Evolutionary conservation across 2,113 vertebrate species (phyloP), one percentile per base, ranked within the genome.

Genomic region (Geococcyx californianus): DNA sequence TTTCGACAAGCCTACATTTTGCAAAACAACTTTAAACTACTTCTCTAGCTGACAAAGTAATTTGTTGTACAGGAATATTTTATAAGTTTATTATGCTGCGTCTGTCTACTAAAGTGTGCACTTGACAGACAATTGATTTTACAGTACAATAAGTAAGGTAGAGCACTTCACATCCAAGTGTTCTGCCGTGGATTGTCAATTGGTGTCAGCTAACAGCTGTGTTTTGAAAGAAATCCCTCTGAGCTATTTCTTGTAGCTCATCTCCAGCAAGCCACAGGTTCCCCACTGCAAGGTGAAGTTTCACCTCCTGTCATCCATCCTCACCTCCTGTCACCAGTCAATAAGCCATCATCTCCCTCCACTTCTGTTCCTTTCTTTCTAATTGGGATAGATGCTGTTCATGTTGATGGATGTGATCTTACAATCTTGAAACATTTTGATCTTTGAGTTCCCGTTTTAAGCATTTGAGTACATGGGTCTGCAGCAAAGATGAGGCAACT

Each of bases 171-270:
- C 4, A 81, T 42, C 49, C 38, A 72, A 88, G 59, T 52, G 64
- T 44, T 95, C 90, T 80, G n/a, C 87, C 64, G 83, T 74, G 56
- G 59, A 70, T 63, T 95, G 64, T 86, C 92, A 91, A 74, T 56
- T 42, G 83, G 52, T 80, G 87, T 77, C 94, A 96, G 68, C 63
- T 75, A 95, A 59, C 79, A 96, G 94, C 82, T 97, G 87, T 4
- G 19, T 64, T 94, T 67, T 94, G 88, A 92, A 86, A 88, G 72
- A 93, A 94, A 94, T 89, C 52, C 79, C 68, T 92, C 88, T 34
- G 72, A 94, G 70, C 36, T 82, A 40, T 55, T 85, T 77, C 81
- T 51, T 56, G 69, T 10, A 85, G 45, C 63, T 83, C 18, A 16
- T 62, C 66, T 67, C 83, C 63, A 90, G 54, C 51, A 86, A 91